Conservation (phyloP, 2,797 vertebrate genomes). For the Sebastolobus altivelis region DNA sequence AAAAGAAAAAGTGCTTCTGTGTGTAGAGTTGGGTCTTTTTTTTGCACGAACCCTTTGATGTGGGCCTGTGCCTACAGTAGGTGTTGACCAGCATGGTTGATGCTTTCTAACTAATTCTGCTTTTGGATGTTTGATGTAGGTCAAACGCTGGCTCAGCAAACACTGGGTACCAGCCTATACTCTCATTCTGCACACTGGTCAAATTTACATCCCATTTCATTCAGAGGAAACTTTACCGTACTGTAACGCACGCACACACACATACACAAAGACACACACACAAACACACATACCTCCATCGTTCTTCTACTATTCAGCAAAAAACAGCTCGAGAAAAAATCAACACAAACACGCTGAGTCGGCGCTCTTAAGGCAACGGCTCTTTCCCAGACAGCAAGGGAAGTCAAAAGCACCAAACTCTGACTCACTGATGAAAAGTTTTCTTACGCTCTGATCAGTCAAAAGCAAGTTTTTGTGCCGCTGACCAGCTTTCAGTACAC, state of each 20-base stretch:
- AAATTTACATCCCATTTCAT: constrained; percentile 80
- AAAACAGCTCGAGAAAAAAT: constrained; percentile 58
- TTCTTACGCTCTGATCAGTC: constrained; percentile 30
- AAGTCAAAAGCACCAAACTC: constrained; percentile 44
- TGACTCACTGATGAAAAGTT: constrained; percentile 35
- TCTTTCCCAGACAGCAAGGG: constrained; percentile 55
- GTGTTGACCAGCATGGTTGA: constrained; percentile 60
- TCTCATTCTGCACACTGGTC: constrained; percentile 70
- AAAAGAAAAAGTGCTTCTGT: constrained; percentile 1
- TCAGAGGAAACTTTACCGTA: constrained; percentile 65
- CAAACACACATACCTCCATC: constrained; percentile 40
- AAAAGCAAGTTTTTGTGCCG: not conserved
- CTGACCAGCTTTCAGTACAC: not conserved
- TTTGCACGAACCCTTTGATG: constrained; percentile 38
- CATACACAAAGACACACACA: constrained; percentile 32
- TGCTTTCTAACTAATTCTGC: constrained; percentile 60
- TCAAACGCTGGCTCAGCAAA: constrained; percentile 79
- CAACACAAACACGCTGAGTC: constrained; percentile 72
- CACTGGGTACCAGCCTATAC: constrained; percentile 43
- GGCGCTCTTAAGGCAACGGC: constrained; percentile 39
- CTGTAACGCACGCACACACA: constrained; percentile 32
- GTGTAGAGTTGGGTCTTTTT: not conserved
- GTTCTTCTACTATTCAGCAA: constrained; percentile 76
- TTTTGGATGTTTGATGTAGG: constrained; percentile 69
- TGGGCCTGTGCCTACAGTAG: constrained; percentile 14